These are phyloP conservation scores for Rhinichthys osculus DNA, from an alignment of 2,797 vertebrate genomes.

Conservation along the genomic window DNA sequence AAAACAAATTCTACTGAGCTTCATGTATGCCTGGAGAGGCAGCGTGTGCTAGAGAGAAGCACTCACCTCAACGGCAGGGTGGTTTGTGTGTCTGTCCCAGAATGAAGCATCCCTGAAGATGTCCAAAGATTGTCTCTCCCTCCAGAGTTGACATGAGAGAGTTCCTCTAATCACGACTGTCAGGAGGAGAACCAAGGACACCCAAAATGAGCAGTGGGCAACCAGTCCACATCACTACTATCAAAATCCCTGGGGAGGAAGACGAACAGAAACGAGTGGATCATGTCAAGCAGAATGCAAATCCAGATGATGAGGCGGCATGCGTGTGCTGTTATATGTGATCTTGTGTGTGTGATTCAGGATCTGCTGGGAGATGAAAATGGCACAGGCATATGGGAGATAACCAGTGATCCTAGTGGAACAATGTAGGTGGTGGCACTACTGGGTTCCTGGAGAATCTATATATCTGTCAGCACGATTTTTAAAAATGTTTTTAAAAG, in stretches of 20 bases:
- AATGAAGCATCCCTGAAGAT: constrained; percentile 43
- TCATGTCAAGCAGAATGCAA: constrained; percentile 38
- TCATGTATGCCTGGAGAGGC: constrained; percentile 7
- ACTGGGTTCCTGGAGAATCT: neutral
- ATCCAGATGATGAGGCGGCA: constrained; percentile 6
- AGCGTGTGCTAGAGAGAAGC: constrained; percentile 5
- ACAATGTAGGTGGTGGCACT: neutral
- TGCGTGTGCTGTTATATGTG: constrained; percentile 1
- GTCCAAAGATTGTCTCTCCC: constrained; percentile 28
- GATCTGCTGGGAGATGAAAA: constrained; percentile 18
- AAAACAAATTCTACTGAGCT: constrained; percentile 20
- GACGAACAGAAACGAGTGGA: constrained; percentile 12
- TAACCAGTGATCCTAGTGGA: neutral
- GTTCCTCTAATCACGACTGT: constrained; percentile 40
- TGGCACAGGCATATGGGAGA: neutral
- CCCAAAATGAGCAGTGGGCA: constrained; percentile 20
- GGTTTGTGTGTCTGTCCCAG: constrained; percentile 18
- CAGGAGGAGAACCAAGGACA: constrained; percentile 45
- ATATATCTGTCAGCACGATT: neutral
- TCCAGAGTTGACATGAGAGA: constrained; percentile 44
- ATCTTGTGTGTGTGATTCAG: neutral
- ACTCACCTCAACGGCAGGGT: constrained; percentile 11
- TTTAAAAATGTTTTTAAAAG: neutral
- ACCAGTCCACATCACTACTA: constrained; percentile 11
- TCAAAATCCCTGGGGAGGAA: constrained; percentile 22